Evolutionary conservation across 2,113 vertebrate genomes (phyloP), one percentile per base, ranked within the genome.

Genomic region (Gallinago undulata): DNA sequence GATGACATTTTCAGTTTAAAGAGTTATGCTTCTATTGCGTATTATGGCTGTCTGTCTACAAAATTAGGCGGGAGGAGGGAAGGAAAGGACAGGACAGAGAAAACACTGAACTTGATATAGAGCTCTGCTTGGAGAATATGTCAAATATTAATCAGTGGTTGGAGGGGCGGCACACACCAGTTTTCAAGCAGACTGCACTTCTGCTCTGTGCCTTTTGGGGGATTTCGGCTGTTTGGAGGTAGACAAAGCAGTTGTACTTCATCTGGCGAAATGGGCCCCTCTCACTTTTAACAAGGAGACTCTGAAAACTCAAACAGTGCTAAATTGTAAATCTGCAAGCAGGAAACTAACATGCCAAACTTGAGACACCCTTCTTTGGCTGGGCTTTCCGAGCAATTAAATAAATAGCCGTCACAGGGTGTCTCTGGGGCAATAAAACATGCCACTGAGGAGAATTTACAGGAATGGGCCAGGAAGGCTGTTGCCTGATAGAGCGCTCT

Each of bases 1-100:
- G 99, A 99, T 99, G 99, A 99, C 99, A 99, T 99, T 98, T 98
- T 98, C 98, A 96, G 97, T 98, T 98, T 99, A 98, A 99, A 99
- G 98, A 99, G 98, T 98, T 97, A 98, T 98, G 97, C 98, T 98
- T 98, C 97, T 98, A 89, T 98, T 93, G 96, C 97, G 69, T 97
- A 98, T 98, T 98, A 98, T 94, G 95, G 97, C 93, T 97, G 98
- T 97, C 97, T 96, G 97, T 98, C 98, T 97, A 94, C 97, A 98
- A 92, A 98, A 96, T 86, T 84, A 89, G 96, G 94, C 66, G 2
- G 74, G 93, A 87, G 97, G 95, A 93, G 96, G 94, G 83, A 81
- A 93, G 93, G 92, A 84, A 79, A 97, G 96, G 94, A 94, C 86
- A 94, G 90, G 87, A 47, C 63, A 92, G 94, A 89, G 87, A 97